Evolutionary conservation across 2,888 invertebrate genomes (phyloP).

Genomic region (Cremastinae sp.): DNA sequence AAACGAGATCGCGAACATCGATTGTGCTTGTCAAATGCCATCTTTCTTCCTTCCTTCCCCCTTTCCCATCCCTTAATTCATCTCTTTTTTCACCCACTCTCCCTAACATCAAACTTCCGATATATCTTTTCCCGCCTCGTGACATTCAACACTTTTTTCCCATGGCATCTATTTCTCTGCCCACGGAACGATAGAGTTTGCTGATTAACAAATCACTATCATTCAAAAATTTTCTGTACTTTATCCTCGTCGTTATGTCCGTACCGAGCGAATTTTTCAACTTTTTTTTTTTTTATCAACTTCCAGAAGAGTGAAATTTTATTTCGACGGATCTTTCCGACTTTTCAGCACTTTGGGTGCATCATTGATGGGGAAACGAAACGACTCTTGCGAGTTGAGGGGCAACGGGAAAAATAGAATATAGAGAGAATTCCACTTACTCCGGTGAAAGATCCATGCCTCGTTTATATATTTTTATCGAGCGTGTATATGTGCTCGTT

Average conservation of each 20-base stretch:
- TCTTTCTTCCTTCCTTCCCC: conserved; percentile 28
- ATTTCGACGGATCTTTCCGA: too few species aligned
- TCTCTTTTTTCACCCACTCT: conserved; percentile 10
- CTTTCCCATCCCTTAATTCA: conserved; percentile 21
- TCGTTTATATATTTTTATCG: not conserved
- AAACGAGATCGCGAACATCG: conserved; percentile 41
- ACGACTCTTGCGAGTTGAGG: not conserved
- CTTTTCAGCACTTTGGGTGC: too few species aligned
- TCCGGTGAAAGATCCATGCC: not conserved
- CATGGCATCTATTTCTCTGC: not conserved
- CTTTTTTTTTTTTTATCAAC: not conserved
- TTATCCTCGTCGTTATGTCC: too few species aligned
- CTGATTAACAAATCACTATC: not conserved
- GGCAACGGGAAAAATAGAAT: conserved; percentile 5
- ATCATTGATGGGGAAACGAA: too few species aligned
- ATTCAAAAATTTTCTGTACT: too few species aligned
- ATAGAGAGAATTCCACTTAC: not conserved
- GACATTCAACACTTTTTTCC: not conserved
- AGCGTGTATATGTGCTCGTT: conserved; percentile 4
- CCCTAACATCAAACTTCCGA: conserved; percentile 15
- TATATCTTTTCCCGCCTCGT: conserved; percentile 12
- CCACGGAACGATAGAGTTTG: not conserved
- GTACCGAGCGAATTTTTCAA: not conserved
- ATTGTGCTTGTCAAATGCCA: conserved; percentile 48
- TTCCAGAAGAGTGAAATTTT: too few species aligned